Evolutionary conservation across 2,797 vertebrate genomes (phyloP), one percentile per base, ranked within the genome.

Genomic region (Pipistrellus kuhlii): DNA sequence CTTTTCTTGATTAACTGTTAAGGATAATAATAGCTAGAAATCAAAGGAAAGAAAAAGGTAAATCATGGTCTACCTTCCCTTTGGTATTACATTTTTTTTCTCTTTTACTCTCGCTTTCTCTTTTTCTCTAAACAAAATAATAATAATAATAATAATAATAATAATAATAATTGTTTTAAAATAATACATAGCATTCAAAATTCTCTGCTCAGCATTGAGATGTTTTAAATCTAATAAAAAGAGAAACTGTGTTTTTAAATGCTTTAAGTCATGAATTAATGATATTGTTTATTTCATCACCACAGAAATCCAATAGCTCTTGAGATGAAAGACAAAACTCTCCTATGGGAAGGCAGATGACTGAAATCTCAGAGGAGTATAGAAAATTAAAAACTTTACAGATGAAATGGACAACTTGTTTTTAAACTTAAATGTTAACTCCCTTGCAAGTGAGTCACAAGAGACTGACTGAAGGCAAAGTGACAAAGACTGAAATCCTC

Each of bases 361-460:
- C 38, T 88, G 81, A 91, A 48, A 90, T 12, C 20, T 7, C 51
- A 59, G 27, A 92, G 38, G 59, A 92, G 21, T 17, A 46, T 1
- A 91, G 71, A 68, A 97, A 96, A 96, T 92, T 87, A 69, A 94
- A 94, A 94, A 12, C 51, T 21, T 91, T 64, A 72, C 41, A 69
- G 44, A 84, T 4, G 23, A 88, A 95, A 90, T 0, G 84, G 75
- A 71, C 85, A 95, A 78, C 46, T 44, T 82, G n/a, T 85, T 89
- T 85, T 46, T 88, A 90, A 95, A 69, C 12, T 18, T 64, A 76
- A 82, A 57, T 21, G 6, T 90, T 72, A 75, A 85, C 86, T 91
- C 44, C 46, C 38, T 88, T 51, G 30, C 72, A 84, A 90, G 41
- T 76, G 64, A 91, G 80, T 78, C 81, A 82, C 25, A 94, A 80